Evolutionary conservation across 2,113 vertebrate species (phyloP).

Genomic region (Eretmodus cyanostictus): DNA sequence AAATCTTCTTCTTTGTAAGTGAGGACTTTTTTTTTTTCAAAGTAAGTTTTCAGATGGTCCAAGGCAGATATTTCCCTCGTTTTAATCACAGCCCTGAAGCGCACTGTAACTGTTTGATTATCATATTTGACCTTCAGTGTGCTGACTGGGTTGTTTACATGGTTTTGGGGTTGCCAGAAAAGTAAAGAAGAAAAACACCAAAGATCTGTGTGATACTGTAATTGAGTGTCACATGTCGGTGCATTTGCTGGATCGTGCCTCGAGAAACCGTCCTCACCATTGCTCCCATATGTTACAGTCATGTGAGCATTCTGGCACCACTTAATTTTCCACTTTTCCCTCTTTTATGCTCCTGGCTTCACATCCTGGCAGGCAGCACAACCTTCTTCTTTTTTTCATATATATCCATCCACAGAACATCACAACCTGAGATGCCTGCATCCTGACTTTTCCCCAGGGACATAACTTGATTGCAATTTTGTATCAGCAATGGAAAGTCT

Average conservation of each 20-base stretch:
- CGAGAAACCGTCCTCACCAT: not conserved
- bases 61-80: not conserved
- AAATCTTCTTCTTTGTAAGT: not conserved
- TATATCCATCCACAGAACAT: slow-evolving; percentile 5
- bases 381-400: not conserved
- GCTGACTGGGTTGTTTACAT: not conserved
- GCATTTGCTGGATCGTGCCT: slow-evolving; percentile 4
- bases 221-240: slow-evolving; percentile 13
- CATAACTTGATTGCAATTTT: slow-evolving; percentile 51
- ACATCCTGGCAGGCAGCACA: slow-evolving; percentile 30
- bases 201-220: not conserved
- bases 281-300: slow-evolving; percentile 6
- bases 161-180: not conserved
- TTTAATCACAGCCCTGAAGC: not conserved
- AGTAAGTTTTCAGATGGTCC: not conserved
- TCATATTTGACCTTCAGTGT: not conserved
- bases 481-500: slow-evolving; percentile 51
- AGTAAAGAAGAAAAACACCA: not conserved
- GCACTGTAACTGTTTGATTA: not conserved
- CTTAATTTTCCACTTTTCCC: slow-evolving; percentile 42
- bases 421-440: not conserved
- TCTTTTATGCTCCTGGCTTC: slow-evolving; percentile 13
- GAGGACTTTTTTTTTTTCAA: not conserved
- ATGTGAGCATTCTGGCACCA: slow-evolving; percentile 10
- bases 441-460: slow-evolving; percentile 6